These are phyloP conservation scores for Stenotaenia linearis DNA, from an alignment of 2,888 invertebrate genomes.

Conservation along the genomic window DNA sequence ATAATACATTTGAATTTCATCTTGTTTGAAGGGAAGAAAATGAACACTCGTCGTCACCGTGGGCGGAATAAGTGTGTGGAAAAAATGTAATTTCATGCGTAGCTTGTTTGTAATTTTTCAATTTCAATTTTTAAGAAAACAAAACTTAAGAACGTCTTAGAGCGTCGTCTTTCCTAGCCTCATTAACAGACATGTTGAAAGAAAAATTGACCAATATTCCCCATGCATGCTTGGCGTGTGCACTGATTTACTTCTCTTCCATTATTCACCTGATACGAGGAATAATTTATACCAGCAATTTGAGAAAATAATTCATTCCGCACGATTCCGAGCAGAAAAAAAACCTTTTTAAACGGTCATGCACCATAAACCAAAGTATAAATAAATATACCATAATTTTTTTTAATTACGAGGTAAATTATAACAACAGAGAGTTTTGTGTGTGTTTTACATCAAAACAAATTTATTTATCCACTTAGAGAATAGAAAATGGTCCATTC, in stretches of 20 bases:
- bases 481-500: too few relatives aligned
- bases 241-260: slow-evolving; percentile 17
- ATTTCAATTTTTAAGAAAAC: background rate
- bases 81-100: background rate
- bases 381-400: background rate
- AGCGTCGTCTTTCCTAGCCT: background rate
- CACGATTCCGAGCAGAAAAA: background rate
- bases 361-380: background rate
- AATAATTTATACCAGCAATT: slow-evolving; percentile 26
- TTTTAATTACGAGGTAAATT: background rate
- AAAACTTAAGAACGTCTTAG: background rate
- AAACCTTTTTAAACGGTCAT: background rate
- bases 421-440: too few relatives aligned
- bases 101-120: background rate
- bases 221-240: background rate
- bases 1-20: background rate
- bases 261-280: slow-evolving; percentile 17
- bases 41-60: background rate
- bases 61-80: background rate
- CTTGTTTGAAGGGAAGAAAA: background rate
- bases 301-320: slow-evolving; percentile 18
- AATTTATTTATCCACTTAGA: background rate
- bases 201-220: slow-evolving; percentile 26
- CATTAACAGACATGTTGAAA: background rate
- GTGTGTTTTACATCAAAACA: too few relatives aligned